phyloP scores from a whole-genome alignment of 30 jellyfish, hydroid and myxozoan genomes.

The Aurelia sp. region DNA sequence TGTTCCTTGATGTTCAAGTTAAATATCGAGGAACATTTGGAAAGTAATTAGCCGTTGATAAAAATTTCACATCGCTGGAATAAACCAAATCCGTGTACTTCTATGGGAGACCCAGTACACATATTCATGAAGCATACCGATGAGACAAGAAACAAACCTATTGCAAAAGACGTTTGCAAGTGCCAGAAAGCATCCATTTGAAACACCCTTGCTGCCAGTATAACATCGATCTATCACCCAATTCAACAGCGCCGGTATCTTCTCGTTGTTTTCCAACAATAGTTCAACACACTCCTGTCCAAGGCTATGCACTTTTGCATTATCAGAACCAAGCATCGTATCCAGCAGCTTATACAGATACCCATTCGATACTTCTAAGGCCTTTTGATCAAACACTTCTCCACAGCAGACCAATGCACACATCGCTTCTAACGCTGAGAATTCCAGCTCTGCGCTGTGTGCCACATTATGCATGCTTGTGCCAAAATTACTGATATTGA shows the following conservation, averaged over 20 bases:
- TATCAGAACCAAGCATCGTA: constrained; percentile 94
- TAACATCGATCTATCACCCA: constrained; percentile 97
- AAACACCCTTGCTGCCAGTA: constrained; percentile 92
- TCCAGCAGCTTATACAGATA: constrained; percentile 89
- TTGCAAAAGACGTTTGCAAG: constrained; percentile 96
- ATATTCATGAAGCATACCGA: too few species aligned
- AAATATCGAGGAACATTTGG: too few species aligned
- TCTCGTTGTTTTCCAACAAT: constrained; percentile 94
- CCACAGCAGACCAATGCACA: constrained; percentile 99
- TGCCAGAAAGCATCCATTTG: constrained; percentile 97
- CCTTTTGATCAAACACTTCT: constrained; percentile 98
- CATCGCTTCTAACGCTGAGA: constrained; percentile 99
- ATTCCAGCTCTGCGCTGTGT: constrained; percentile 91
- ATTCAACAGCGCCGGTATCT: constrained; percentile 91
- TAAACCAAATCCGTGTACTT: too few species aligned
- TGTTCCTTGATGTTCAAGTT: too few species aligned
- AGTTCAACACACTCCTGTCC: constrained; percentile 98
- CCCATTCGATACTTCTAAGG: constrained; percentile 97
- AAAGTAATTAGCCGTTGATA: too few species aligned
- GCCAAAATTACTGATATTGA: constrained; percentile 88
- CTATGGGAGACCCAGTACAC: too few species aligned
- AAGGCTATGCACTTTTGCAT: constrained; percentile 84
- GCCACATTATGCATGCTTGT: constrained; percentile 84
- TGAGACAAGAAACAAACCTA: constrained; percentile 53
- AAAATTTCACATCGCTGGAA: too few species aligned